phyloP scores from a whole-genome alignment of 2,113 vertebrate genomes.

The Sturnira hondurensis region DNA sequence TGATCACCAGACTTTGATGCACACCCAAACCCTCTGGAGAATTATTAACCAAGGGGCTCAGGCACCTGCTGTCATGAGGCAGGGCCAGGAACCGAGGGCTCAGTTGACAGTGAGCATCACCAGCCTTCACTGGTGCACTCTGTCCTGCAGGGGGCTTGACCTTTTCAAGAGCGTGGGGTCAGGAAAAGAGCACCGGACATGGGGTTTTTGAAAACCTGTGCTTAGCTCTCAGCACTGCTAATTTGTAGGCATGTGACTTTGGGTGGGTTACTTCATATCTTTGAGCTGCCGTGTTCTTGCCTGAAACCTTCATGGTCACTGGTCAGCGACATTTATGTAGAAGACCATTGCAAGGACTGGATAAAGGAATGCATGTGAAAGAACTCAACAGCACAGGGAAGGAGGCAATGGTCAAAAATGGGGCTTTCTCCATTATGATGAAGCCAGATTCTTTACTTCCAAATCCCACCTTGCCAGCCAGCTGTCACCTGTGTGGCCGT shows the following conservation, averaged over 20 bases:
- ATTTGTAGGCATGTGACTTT: neutral
- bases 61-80: neutral
- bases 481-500: too few relatives aligned
- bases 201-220: neutral
- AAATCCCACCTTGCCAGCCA: neutral
- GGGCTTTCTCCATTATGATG: neutral
- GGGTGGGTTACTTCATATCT: neutral
- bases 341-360: neutral
- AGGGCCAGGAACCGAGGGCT: neutral
- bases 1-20: neutral
- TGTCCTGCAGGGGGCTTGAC: neutral
- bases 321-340: neutral
- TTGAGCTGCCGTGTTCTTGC: neutral
- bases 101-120: rapidly evolving
- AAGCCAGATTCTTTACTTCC: neutral
- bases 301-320: neutral
- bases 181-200: neutral
- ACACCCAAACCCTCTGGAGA: neutral
- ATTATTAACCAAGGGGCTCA: rapidly evolving
- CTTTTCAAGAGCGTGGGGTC: rapidly evolving
- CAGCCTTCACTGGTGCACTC: neutral
- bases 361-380: neutral
- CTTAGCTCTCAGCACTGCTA: neutral
- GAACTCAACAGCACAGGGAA: neutral
- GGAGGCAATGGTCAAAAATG: neutral